Evolutionary conservation across 92 coral and sea anemone species (phyloP).

Genomic region (Hydrozoanthus gracilis): DNA sequence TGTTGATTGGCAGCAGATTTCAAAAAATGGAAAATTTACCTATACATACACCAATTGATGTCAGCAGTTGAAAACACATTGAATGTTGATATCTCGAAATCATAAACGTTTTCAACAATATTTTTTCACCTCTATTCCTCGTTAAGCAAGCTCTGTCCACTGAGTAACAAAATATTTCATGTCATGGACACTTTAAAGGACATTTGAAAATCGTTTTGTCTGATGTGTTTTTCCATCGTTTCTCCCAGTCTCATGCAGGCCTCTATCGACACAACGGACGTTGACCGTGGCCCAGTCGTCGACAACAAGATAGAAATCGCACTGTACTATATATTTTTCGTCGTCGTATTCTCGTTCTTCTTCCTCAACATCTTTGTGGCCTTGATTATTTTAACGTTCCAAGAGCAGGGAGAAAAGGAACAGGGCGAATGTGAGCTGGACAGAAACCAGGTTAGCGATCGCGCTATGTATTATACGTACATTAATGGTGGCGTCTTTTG

Average conservation of each 20-base stretch:
- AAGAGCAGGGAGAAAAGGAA: constrained; percentile 97
- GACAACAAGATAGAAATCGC: constrained; percentile 93
- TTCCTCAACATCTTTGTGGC: constrained; percentile 98
- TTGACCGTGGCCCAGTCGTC: constrained; percentile 92
- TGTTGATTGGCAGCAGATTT: no score
- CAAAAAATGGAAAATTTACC: no score
- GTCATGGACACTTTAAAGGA: no score
- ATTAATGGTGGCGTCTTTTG: neutral
- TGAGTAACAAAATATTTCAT: no score
- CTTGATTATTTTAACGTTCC: constrained; percentile 96
- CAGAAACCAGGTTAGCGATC: constrained; percentile 84
- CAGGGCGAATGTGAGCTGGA: constrained; percentile 98
- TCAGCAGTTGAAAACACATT: no score
- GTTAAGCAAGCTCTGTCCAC: no score
- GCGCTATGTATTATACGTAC: no score
- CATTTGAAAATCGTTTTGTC: neutral
- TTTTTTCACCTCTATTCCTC: no score
- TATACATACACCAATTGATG: no score
- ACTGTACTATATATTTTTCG: constrained; percentile 91
- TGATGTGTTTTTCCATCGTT: neutral
- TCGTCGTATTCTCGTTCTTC: constrained; percentile 96
- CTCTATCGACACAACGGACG: constrained; percentile 92
- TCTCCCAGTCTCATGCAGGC: constrained; percentile 90
- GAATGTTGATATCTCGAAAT: no score
- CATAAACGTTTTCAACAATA: no score